Conservation (phyloP, 2,888 invertebrate species). For the Noctuana brunneofusca region DNA sequence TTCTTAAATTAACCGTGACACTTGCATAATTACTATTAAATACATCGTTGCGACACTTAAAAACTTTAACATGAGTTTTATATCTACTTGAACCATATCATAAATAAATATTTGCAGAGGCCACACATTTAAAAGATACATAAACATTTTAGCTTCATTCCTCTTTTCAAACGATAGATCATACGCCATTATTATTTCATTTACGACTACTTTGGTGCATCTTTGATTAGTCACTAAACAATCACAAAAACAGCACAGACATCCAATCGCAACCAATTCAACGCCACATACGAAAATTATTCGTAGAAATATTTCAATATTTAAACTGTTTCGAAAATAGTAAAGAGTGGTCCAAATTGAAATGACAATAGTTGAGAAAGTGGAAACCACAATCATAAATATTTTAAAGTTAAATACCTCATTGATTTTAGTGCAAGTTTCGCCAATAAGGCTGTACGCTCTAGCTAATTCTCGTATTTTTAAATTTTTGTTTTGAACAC, state of each 20-base stretch:
- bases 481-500: conserved; percentile 45
- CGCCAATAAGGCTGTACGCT: conserved; percentile 56
- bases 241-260: conserved; percentile 58
- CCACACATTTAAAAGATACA: conserved; percentile 64
- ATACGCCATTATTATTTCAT: conserved; percentile 66
- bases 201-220: conserved; percentile 55
- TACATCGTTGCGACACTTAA: conserved; percentile 67
- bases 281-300: conserved; percentile 50
- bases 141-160: conserved; percentile 64
- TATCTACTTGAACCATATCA: conserved; percentile 65
- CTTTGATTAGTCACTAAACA: conserved; percentile 49
- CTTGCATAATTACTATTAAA: conserved; percentile 66
- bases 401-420: conserved; percentile 61
- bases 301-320: conserved; percentile 4
- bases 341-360: conserved; percentile 53
- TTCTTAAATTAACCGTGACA: conserved; percentile 52
- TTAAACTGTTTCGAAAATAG: conserved; percentile 17
- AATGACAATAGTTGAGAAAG: conserved; percentile 58
- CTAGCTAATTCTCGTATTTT: conserved; percentile 56
- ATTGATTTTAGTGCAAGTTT: conserved; percentile 52
- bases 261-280: conserved; percentile 49
- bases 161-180: conserved; percentile 56
- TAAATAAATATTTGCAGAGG: conserved; percentile 47
- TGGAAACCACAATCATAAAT: conserved; percentile 58
- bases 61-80: conserved; percentile 63